These are phyloP conservation scores for Augochlora pura DNA, from an alignment of 1,140 invertebrate genomes.

Conservation along the genomic window DNA sequence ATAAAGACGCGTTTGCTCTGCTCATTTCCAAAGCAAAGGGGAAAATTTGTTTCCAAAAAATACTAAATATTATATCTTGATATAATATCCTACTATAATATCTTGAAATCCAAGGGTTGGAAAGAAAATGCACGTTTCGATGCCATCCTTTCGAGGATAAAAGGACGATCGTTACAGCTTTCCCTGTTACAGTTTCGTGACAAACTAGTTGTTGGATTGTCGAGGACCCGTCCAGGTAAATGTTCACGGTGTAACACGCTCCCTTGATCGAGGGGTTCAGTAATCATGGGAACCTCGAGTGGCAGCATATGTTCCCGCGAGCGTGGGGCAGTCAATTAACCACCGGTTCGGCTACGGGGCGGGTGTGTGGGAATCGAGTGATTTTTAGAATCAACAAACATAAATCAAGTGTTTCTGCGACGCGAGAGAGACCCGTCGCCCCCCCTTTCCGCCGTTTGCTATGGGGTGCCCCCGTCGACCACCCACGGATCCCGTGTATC, in stretches of 20 bases:
- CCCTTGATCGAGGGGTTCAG: background rate
- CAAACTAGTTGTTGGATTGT: background rate
- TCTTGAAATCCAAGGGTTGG: too few relatives aligned
- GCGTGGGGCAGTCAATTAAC: constrained; percentile 62
- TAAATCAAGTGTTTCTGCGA: constrained; percentile 70
- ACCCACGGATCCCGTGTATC: constrained; percentile 50
- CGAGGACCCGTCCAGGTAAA: constrained; percentile 4
- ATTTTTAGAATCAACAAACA: constrained; percentile 73
- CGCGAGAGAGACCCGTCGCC: constrained; percentile 17
- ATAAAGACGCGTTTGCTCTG: too few relatives aligned
- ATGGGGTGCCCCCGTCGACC: constrained; percentile 28
- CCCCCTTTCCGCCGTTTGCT: background rate
- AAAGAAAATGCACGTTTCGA: too few relatives aligned
- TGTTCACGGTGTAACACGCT: background rate
- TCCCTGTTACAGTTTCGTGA: background rate
- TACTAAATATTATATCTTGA: too few relatives aligned
- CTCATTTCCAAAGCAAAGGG: too few relatives aligned
- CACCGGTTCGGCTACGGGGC: constrained; percentile 18
- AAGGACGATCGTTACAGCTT: too few relatives aligned
- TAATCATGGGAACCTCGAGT: constrained; percentile 70
- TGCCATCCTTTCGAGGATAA: too few relatives aligned
- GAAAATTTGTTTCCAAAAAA: too few relatives aligned
- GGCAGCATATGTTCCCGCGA: constrained; percentile 62
- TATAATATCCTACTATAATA: too few relatives aligned
- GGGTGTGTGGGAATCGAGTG: constrained; percentile 68